A percentile compares a stretch with the other conserved stretches of the same genome.
Evolutionary conservation across 2,888 invertebrate species (phyloP).

Genomic region (Nomada fucata): DNA sequence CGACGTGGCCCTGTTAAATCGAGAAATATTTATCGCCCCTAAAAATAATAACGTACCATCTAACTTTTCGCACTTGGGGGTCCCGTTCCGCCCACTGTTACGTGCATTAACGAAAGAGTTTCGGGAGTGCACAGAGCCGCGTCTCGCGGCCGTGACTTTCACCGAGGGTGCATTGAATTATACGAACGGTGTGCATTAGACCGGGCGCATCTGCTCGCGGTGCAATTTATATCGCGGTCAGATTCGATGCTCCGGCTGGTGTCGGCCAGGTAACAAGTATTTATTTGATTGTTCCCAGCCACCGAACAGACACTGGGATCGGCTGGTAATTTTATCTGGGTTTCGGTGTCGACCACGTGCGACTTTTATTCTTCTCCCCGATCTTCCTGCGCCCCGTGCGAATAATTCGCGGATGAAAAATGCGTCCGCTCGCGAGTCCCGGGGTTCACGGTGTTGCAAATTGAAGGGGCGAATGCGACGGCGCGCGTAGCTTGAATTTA

Average conservation of each 20-base stretch:
- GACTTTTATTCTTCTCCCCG: neutral
- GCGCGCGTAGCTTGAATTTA: conserved; percentile 9
- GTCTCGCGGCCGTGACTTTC: conserved; percentile 31
- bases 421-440: neutral
- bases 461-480: conserved; percentile 6
- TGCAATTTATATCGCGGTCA: conserved; percentile 49
- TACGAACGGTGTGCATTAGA: conserved; percentile 46
- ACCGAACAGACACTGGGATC: conserved; percentile 20
- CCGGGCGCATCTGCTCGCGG: conserved; percentile 20
- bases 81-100: conserved; percentile 53
- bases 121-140: conserved; percentile 26
- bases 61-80: conserved; percentile 64
- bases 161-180: conserved; percentile 52
- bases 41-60: conserved; percentile 62
- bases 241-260: conserved; percentile 42
- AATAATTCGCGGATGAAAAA: conserved; percentile 28
- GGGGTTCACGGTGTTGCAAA: conserved; percentile 13
- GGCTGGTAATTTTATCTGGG: conserved; percentile 56
- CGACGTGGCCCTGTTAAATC: conserved; percentile 55
- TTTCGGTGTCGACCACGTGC: conserved; percentile 40
- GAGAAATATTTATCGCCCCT: conserved; percentile 54
- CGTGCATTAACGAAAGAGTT: conserved; percentile 53
- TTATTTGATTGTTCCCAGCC: conserved; percentile 45
- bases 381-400: neutral
- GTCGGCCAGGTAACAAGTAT: conserved; percentile 36